Percentiles rank a stretch among this genome's conserved stretches.
Evolutionary conservation across 2,888 invertebrate genomes (phyloP).

Genomic region (Glyphotaelius pellucidus): DNA sequence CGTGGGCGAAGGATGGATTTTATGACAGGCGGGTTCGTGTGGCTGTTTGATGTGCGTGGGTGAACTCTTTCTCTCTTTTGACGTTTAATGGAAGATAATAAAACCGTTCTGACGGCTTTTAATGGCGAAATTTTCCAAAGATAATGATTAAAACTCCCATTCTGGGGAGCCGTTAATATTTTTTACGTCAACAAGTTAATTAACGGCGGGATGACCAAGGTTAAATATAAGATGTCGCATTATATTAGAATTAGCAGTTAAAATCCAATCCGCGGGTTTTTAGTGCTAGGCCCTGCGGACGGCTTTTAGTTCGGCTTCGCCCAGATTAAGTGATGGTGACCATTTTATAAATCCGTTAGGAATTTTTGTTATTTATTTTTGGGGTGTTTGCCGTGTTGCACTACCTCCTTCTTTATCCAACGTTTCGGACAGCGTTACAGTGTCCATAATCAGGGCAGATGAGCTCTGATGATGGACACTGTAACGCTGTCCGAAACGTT

Average conservation of each 20-base stretch:
- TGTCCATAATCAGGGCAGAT: too few species aligned
- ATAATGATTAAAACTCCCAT: neutral
- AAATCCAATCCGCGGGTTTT: too few species aligned
- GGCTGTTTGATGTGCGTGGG: neutral
- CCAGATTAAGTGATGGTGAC: too few species aligned
- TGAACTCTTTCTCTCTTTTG: neutral
- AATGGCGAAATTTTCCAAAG: neutral
- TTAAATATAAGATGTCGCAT: neutral
- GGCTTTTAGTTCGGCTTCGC: too few species aligned
- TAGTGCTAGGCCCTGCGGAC: too few species aligned
- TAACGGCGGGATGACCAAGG: neutral
- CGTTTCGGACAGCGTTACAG: too few species aligned
- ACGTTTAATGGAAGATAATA: neutral
- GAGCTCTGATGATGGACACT: too few species aligned
- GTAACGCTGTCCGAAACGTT: too few species aligned
- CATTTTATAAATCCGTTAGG: too few species aligned
- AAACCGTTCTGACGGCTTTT: slow-evolving; percentile 2
- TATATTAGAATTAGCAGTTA: neutral
- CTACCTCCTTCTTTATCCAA: too few species aligned
- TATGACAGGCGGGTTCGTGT: neutral
- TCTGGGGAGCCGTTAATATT: neutral
- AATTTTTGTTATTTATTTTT: too few species aligned
- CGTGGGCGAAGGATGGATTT: neutral
- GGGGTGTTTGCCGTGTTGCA: too few species aligned
- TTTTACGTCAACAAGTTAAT: neutral